These are phyloP conservation scores for Psilanteris sp. DNA, from an alignment of 1,140 invertebrate genomes.

Conservation along the genomic window DNA sequence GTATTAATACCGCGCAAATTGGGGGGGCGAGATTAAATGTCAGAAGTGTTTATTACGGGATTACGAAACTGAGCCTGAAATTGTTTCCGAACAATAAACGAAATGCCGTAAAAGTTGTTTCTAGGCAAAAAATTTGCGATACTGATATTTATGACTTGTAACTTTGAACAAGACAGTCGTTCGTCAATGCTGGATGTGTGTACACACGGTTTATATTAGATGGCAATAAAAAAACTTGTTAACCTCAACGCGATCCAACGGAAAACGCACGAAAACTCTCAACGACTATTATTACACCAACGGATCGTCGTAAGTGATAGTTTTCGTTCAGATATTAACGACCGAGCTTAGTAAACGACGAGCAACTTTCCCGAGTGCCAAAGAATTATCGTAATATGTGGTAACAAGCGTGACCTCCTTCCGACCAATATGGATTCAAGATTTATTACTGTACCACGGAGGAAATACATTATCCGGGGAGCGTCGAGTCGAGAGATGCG, in stretches of 20 bases:
- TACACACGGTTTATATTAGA: no score
- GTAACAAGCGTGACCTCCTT: constrained; percentile 51
- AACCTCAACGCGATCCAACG: constrained; percentile 13
- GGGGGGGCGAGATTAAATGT: no score
- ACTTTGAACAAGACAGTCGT: no score
- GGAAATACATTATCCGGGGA: constrained; percentile 37
- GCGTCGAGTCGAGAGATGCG: constrained; percentile 23
- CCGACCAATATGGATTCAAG: constrained; percentile 44
- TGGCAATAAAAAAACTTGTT: constrained; percentile 33
- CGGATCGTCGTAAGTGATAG: constrained; percentile 26
- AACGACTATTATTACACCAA: constrained; percentile 25
- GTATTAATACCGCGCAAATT: no score
- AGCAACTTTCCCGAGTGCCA: constrained; percentile 41
- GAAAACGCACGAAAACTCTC: constrained; percentile 31
- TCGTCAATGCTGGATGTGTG: no score
- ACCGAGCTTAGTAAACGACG: constrained; percentile 1
- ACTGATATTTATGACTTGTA: no score
- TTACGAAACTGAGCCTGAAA: no score
- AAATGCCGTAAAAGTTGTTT: no score
- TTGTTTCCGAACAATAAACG: no score
- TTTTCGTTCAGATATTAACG: constrained; percentile 35
- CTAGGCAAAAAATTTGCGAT: no score
- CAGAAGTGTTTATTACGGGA: no score
- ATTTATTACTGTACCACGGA: constrained; percentile 34
- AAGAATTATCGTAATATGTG: constrained; percentile 53